Base-by-base conservation (phyloP, 1,140 invertebrate genomes). In the Plodia interpunctella region DNA sequence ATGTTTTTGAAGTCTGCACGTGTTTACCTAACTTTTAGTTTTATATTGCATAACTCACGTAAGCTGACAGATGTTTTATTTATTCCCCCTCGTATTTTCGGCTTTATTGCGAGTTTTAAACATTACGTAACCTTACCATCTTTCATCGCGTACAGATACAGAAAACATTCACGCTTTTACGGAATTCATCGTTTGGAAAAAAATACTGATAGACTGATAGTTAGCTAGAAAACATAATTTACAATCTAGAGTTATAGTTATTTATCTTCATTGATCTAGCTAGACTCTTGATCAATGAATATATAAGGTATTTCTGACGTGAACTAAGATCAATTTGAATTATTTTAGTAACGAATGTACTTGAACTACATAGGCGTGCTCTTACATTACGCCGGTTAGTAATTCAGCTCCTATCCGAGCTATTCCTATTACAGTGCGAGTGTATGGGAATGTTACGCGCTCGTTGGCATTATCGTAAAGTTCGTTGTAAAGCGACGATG, bases 51-150 rank as follows among this genome's bases (percentile, higher is more conserved):
- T 67, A 70, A 75, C 59, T 78, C 74, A 72, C 72, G 62, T 60
- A 38, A 60, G 60, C 72, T 57, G 64, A 72, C 78, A 80, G 78
- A 78, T 78, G 78, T 78, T 78, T 80, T 81, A 77, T 78, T 77
- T 74, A 71, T 71, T 65, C 59, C 63, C 35, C 60, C 63, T 76
- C 67, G 63, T 75, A 75, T 76, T 74, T 78, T 69, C 71, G 66
- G 65, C 65, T 80, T 76, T 78, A 80, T 68, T 74, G 71, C 69
- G 58, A 73, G 65, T 70, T 77, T 71, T 67, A 74, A 71, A 72
- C 76, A 66, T 80, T 76, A 72, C 74, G 72, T 76, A 78, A 76
- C 71, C 65, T 70, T 65, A 68, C 61, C 60, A 65, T 74, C 59
- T 76, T 72, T 69, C 62, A 59, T 60, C 62, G 57, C 56, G 52